Evolutionary conservation across 2,113 vertebrate species (phyloP).

Genomic region (Perca flavescens): DNA sequence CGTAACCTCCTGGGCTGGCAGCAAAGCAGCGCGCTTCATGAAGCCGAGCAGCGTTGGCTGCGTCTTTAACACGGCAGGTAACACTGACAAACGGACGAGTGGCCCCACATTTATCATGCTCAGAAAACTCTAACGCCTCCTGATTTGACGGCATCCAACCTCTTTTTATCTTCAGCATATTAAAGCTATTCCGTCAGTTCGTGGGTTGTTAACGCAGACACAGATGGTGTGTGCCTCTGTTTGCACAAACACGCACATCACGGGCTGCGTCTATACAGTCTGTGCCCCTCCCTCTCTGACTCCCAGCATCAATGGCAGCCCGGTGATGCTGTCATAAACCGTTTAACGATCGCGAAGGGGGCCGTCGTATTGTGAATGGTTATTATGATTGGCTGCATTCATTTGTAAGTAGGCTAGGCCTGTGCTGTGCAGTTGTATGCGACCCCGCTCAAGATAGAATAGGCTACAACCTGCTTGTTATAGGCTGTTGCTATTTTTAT

Average conservation of each 20-base stretch:
- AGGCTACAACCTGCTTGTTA: not conserved
- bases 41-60: not conserved
- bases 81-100: not conserved
- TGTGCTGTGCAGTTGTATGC: not conserved
- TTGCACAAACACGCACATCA: constrained; percentile 28
- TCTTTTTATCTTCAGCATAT: not conserved
- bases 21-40: not conserved
- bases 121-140: not conserved
- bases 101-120: no score
- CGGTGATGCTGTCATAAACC: constrained; percentile 55
- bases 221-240: constrained; percentile 52
- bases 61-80: constrained; percentile 21
- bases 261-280: constrained; percentile 43
- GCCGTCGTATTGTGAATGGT: constrained; percentile 42
- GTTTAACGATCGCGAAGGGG: constrained; percentile 44
- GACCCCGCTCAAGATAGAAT: not conserved
- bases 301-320: constrained; percentile 65
- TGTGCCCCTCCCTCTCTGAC: constrained; percentile 56
- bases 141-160: not conserved
- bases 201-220: constrained; percentile 55
- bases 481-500: not conserved
- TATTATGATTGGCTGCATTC: constrained; percentile 9
- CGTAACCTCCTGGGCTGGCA: constrained; percentile 46
- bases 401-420: constrained; percentile 16
- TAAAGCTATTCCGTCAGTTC: constrained; percentile 14